These are phyloP conservation scores for Aphidius gifuensis DNA, from an alignment of 1,140 invertebrate genomes.

Conservation along the genomic window DNA sequence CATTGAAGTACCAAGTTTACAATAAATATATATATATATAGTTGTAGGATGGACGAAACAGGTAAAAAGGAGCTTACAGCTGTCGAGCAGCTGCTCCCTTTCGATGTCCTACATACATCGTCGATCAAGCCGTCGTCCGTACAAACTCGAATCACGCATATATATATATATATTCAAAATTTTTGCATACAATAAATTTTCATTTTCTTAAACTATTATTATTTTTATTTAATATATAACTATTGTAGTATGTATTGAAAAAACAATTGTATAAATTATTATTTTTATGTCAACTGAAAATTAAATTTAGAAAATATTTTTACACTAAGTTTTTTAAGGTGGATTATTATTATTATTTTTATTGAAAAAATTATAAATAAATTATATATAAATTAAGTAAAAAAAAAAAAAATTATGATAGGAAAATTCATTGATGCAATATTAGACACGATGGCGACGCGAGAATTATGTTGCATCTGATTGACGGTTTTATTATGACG, in stretches of 20 bases:
- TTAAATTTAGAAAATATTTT: background rate
- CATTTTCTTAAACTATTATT: background rate
- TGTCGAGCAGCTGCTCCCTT: slow-evolving; percentile 54
- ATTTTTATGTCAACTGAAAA: background rate
- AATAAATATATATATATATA: slow-evolving; percentile 1
- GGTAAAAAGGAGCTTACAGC: slow-evolving; percentile 56
- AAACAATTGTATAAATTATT: no score
- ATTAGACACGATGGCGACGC: slow-evolving; percentile 42
- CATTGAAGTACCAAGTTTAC: no score
- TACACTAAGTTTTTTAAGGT: no score
- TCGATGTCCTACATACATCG: slow-evolving; percentile 53
- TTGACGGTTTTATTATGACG: slow-evolving; percentile 55
- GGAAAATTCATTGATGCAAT: background rate
- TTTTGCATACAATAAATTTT: slow-evolving; percentile 2
- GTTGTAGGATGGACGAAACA: slow-evolving; percentile 38
- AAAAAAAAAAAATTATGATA: background rate
- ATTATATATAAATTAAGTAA: background rate
- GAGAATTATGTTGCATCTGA: slow-evolving; percentile 54
- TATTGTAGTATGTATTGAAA: background rate
- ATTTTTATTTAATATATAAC: background rate
- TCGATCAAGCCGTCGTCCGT: slow-evolving; percentile 25
- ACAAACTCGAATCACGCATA: slow-evolving; percentile 17
- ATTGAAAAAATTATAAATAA: no score
- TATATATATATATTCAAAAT: slow-evolving; percentile 5
- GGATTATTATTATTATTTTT: slow-evolving; percentile 3